Evolutionary conservation across 2,888 invertebrate species (phyloP), one percentile per base, ranked within the genome.

Genomic region (Vanessa cardui): DNA sequence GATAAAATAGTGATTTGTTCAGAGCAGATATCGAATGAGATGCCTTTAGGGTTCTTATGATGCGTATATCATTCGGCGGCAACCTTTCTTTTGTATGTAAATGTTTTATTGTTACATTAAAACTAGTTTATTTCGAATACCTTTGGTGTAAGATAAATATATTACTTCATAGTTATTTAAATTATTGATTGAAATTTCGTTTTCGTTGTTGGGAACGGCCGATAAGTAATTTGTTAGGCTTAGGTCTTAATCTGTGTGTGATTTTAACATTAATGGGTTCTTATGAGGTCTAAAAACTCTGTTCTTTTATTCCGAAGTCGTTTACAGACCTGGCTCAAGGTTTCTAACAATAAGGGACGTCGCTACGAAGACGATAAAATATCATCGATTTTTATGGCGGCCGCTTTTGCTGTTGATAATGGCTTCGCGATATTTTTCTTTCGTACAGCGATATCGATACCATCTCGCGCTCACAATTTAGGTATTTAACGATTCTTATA

Each of bases 1-100:
- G 92, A 92, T 92, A 92, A 91, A 89, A 84, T 83, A 84, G 89
- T 91, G 91, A 92, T 92, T 92, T 91, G 91, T 91, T 89, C 89
- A 76, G 82, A 87, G 84, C 81, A 84, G 88, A 90, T 92, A 90
- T 88, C 85, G 85, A 81, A 73, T 72, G 81, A 83, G 83, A 86
- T 88, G 88, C 88, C 90, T 86, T 79, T 75, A 80, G 85, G 87
- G 82, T 82, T 80, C 80, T 83, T 83, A 82, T 83, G 86, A 86
- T 87, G 78, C 88, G 86, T 91, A 85, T 89, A 90, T 89, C 89
- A 88, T 89, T 83, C 81, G 88, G 83, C 89, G 90, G 91, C 85
- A 81, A 83, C 78, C 79, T 81, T 85, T 83, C 86, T 89, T 90
- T 91, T 88, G 86, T 88, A 86, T 87, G 86, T 86, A 86, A 89